Evolutionary conservation across 2,888 invertebrate species (phyloP).

Genomic region (Amblyjoppa proteus): DNA sequence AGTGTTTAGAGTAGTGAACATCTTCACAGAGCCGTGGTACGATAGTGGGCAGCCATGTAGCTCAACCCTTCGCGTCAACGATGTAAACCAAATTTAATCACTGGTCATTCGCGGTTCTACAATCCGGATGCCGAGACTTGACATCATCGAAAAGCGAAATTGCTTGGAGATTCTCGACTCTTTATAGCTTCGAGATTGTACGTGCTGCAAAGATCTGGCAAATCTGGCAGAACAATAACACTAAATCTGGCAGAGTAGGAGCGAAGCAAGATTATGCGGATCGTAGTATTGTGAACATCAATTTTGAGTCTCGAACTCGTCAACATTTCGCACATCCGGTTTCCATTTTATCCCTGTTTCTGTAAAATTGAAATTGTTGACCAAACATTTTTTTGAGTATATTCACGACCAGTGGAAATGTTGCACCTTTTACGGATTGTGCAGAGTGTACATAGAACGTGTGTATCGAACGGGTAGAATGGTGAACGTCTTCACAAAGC

Average conservation of each 20-base stretch:
- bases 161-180: neutral
- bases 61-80: neutral
- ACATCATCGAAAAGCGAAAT: slow-evolving; percentile 23
- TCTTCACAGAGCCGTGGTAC: neutral
- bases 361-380: too few species aligned
- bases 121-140: slow-evolving; percentile 11
- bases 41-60: neutral
- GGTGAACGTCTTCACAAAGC: neutral
- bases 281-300: neutral
- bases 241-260: neutral
- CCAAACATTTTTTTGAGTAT: too few species aligned
- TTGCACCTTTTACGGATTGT: too few species aligned
- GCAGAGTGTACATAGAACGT: neutral
- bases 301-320: neutral
- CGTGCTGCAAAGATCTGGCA: neutral
- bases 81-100: slow-evolving; percentile 1
- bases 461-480: neutral
- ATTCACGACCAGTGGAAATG: too few species aligned
- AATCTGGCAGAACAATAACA: too few species aligned
- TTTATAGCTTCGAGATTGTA: slow-evolving; percentile 4
- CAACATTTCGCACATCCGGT: too few species aligned
- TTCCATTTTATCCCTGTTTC: too few species aligned
- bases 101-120: neutral
- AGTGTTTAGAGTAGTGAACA: neutral
- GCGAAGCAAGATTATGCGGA: neutral